phyloP scores from a whole-genome alignment of 1,140 invertebrate genomes.

The Procambarus virginalis region DNA sequence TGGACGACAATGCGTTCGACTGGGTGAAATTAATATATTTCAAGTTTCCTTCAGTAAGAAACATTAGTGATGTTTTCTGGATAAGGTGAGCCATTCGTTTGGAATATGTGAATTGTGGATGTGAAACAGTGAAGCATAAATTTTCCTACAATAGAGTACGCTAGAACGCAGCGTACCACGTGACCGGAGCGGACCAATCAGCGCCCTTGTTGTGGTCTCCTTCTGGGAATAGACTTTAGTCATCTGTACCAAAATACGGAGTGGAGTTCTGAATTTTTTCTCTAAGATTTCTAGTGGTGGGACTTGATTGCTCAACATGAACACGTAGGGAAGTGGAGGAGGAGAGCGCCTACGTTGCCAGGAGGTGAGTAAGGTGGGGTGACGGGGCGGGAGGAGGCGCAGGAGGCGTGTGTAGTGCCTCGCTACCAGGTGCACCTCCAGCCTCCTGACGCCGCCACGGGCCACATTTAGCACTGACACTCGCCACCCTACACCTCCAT shows the following conservation, averaged over 20 bases:
- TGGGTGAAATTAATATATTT: not conserved
- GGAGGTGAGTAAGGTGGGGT: conserved; percentile 25
- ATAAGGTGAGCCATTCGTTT: no score
- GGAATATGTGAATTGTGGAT: not conserved
- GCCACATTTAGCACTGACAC: not conserved
- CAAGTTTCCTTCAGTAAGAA: no score
- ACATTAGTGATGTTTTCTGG: no score
- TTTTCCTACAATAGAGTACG: no score
- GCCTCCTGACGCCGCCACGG: not conserved
- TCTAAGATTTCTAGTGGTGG: conserved; percentile 17
- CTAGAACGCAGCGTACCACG: conserved; percentile 47
- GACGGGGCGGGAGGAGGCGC: not conserved
- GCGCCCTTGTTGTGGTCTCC: conserved; percentile 60
- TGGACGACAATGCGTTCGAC: not conserved
- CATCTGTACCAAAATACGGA: conserved; percentile 59
- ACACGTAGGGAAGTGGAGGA: conserved; percentile 4
- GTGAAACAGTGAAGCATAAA: not conserved
- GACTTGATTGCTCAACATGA: conserved; percentile 32
- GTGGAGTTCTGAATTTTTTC: not conserved
- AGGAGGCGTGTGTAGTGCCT: not conserved
- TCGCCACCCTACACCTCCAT: not conserved
- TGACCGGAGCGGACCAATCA: conserved; percentile 44
- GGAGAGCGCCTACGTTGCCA: not conserved
- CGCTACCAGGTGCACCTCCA: no score
- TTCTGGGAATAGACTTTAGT: conserved; percentile 65